Conservation (phyloP, 2,797 vertebrate genomes). For the Phoxinus dragarum region DNA sequence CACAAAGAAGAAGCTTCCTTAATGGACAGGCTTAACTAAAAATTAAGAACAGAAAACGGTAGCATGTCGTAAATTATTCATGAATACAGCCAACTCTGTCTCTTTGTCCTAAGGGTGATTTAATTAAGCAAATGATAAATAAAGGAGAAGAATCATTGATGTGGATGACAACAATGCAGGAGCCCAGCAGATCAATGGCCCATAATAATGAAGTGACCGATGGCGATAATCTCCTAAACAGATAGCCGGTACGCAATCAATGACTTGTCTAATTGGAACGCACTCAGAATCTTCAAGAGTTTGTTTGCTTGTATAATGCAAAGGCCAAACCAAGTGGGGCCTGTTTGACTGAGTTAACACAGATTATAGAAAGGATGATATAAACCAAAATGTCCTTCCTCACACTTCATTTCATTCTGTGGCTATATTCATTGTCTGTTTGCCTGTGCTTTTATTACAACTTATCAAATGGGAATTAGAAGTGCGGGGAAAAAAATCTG, state of each 20-base stretch:
- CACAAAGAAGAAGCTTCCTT: slow-evolving; percentile 43
- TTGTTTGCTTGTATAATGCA: slow-evolving; percentile 42
- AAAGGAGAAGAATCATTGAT: slow-evolving; percentile 41
- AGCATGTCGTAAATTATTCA: slow-evolving; percentile 54
- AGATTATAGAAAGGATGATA: slow-evolving; percentile 38
- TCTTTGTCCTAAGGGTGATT: slow-evolving; percentile 44
- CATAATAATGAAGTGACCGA: slow-evolving; percentile 56
- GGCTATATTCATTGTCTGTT: not conserved
- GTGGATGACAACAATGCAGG: slow-evolving; percentile 50
- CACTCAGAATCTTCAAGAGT: slow-evolving; percentile 38
- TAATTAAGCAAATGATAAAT: slow-evolving; percentile 57
- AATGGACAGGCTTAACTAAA: slow-evolving; percentile 21
- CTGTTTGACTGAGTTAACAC: slow-evolving; percentile 38
- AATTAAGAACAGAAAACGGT: slow-evolving; percentile 25
- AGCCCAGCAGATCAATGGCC: slow-evolving; percentile 55
- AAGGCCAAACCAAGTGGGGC: slow-evolving; percentile 6
- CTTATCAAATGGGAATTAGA: not conserved
- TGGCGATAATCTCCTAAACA: slow-evolving; percentile 63
- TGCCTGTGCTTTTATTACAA: not conserved
- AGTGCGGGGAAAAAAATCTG: not conserved
- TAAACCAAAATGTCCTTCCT: slow-evolving; percentile 27
- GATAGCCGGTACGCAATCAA: slow-evolving; percentile 60
- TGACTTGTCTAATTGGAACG: slow-evolving; percentile 59
- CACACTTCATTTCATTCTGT: slow-evolving; percentile 18
- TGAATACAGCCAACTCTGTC: slow-evolving; percentile 11